phyloP scores from a whole-genome alignment of 1,140 invertebrate genomes.

The Listronotus bonariensis region DNA sequence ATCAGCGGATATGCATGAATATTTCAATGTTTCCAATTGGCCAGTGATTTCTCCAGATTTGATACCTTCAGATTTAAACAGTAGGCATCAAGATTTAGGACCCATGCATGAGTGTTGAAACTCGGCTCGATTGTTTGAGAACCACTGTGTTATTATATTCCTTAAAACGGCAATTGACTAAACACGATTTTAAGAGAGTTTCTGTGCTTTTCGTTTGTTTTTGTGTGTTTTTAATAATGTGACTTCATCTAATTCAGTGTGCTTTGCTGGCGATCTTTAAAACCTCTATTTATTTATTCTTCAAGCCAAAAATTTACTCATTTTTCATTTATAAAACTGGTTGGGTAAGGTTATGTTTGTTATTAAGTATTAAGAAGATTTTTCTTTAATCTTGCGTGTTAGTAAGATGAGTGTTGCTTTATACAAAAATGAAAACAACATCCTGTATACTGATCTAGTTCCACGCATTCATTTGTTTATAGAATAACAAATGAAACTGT shows the following conservation, averaged over 20 bases:
- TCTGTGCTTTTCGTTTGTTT: neutral
- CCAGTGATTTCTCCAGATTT: too few species aligned
- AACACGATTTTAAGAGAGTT: neutral
- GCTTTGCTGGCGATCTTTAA: neutral
- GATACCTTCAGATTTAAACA: too few species aligned
- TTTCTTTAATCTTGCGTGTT: neutral
- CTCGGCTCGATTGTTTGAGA: neutral
- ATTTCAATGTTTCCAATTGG: too few species aligned
- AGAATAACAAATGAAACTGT: neutral
- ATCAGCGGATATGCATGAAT: too few species aligned
- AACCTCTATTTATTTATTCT: neutral
- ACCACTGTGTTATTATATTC: neutral
- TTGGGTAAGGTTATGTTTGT: slow-evolving; percentile 34
- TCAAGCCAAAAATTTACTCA: neutral
- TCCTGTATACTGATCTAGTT: slow-evolving; percentile 3
- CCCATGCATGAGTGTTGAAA: too few species aligned
- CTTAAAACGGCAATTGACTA: neutral
- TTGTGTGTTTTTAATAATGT: slow-evolving; percentile 1
- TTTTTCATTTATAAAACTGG: slow-evolving; percentile 47
- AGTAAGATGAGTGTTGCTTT: neutral
- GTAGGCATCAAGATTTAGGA: too few species aligned
- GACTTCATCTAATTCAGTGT: neutral
- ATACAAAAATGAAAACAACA: neutral
- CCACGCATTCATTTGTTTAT: slow-evolving; percentile 4
- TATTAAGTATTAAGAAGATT: neutral